A percentile compares a stretch with the other conserved stretches of the same genome.
phyloP scores from a whole-genome alignment of 2,888 invertebrate species.

The Andrena camellia region DNA sequence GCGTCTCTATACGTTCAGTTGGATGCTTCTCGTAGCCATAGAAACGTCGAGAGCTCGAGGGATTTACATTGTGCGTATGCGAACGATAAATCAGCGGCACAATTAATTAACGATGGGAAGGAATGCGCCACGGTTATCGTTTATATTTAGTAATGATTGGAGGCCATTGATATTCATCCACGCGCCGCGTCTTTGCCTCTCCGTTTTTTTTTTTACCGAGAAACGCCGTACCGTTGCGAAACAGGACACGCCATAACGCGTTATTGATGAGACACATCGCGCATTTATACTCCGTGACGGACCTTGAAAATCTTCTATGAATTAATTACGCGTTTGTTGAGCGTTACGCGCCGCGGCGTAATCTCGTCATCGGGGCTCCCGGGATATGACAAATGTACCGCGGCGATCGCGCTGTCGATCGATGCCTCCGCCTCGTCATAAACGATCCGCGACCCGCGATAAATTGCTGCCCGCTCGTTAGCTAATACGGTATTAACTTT shows the following conservation, averaged over 20 bases:
- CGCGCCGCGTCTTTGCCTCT: slow-evolving; percentile 27
- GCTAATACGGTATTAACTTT: slow-evolving; percentile 41
- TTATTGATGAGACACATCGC: slow-evolving; percentile 56
- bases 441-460: slow-evolving; percentile 25
- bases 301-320: slow-evolving; percentile 61
- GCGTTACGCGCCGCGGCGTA: slow-evolving; percentile 37
- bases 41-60: too few species aligned
- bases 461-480: slow-evolving; percentile 50
- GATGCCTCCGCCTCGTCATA: slow-evolving; percentile 34
- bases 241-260: slow-evolving; percentile 38
- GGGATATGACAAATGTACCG: slow-evolving; percentile 53
- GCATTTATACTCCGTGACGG: slow-evolving; percentile 55
- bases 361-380: slow-evolving; percentile 35
- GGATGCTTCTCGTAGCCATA: too few species aligned
- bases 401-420: slow-evolving; percentile 35
- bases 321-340: slow-evolving; percentile 57
- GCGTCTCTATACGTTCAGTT: too few species aligned
- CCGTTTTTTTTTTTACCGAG: slow-evolving; percentile 31
- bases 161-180: slow-evolving; percentile 53
- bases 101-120: slow-evolving; percentile 22
- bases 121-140: slow-evolving; percentile 39
- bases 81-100: neutral
- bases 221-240: slow-evolving; percentile 43
- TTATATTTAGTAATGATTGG: slow-evolving; percentile 63
- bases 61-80: neutral